Conservation (phyloP, 1,140 invertebrate species). For the Pygmarrhopalites habei region DNA sequence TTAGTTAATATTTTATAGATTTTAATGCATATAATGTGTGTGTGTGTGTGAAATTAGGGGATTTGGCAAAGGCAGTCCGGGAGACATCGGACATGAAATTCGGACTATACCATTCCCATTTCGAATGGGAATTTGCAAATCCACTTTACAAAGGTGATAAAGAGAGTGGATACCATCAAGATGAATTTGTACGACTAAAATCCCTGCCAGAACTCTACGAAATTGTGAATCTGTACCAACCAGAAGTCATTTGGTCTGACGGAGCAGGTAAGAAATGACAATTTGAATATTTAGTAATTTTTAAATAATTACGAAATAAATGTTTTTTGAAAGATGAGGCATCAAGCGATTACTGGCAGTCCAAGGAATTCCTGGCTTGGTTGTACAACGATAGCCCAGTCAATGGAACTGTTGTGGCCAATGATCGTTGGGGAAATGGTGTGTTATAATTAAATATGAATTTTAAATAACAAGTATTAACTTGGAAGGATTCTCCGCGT, state of each 20-base stretch:
- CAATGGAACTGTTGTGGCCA: slow-evolving; percentile 53
- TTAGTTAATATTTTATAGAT: slow-evolving; percentile 43
- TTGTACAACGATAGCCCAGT: no score
- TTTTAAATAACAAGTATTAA: no score
- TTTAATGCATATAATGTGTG: background rate
- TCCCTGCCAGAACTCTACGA: slow-evolving; percentile 42
- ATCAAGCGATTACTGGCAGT: slow-evolving; percentile 46
- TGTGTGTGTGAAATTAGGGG: no score
- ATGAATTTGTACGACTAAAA: slow-evolving; percentile 42
- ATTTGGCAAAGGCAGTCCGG: slow-evolving; percentile 45
- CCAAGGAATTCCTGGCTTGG: no score
- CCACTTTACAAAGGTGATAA: slow-evolving; percentile 14
- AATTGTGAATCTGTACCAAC: slow-evolving; percentile 29
- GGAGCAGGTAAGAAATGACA: no score
- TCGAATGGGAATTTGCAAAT: slow-evolving; percentile 53
- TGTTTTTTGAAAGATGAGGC: no score
- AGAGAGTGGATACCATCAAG: slow-evolving; percentile 44
- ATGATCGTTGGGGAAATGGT: slow-evolving; percentile 54
- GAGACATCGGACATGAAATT: slow-evolving; percentile 45
- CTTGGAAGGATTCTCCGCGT: no score
- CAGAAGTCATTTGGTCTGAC: slow-evolving; percentile 55
- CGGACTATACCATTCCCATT: slow-evolving; percentile 50
- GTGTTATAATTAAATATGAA: no score
- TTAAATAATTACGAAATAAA: no score
- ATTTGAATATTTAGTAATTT: no score